A percentile compares a stretch with the other conserved stretches of the same genome.
Evolutionary conservation across 2,797 vertebrate genomes (phyloP).

Genomic region (Choloepus didactylus): DNA sequence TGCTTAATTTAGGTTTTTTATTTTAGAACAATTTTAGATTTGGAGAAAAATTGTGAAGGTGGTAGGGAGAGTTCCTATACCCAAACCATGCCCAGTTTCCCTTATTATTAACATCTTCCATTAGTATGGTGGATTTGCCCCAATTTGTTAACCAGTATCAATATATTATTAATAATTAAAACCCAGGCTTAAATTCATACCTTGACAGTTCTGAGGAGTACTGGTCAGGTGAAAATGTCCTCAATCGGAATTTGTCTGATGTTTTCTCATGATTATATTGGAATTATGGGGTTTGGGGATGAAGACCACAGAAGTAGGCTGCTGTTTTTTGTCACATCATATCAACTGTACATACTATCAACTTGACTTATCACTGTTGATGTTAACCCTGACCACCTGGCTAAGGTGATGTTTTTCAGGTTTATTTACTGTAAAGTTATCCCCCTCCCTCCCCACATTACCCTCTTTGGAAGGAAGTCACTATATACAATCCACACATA

Average conservation of each 20-base stretch:
- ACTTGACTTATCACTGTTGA: no score
- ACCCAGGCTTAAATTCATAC: not conserved
- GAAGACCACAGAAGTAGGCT: not conserved
- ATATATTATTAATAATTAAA: slow-evolving; percentile 4
- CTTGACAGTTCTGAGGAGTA: not conserved
- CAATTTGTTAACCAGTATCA: not conserved
- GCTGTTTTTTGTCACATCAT: not conserved
- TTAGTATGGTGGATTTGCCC: not conserved
- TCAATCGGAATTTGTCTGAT: not conserved
- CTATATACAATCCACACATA: not conserved
- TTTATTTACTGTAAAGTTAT: not conserved
- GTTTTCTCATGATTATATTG: not conserved
- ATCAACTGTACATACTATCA: not conserved
- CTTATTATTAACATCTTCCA: not conserved
- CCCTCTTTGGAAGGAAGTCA: not conserved
- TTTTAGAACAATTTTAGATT: not conserved
- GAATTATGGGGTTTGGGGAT: no score
- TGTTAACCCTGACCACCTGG: not conserved
- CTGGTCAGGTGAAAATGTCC: not conserved
- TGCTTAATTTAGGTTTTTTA: not conserved
- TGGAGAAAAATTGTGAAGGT: slow-evolving; percentile 10
- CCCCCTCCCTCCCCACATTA: not conserved
- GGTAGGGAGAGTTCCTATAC: not conserved
- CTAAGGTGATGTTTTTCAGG: not conserved
- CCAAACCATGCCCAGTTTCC: not conserved